These are phyloP conservation scores for Solenopsis invicta DNA, from an alignment of 1,140 invertebrate species.

Conservation along the genomic window DNA sequence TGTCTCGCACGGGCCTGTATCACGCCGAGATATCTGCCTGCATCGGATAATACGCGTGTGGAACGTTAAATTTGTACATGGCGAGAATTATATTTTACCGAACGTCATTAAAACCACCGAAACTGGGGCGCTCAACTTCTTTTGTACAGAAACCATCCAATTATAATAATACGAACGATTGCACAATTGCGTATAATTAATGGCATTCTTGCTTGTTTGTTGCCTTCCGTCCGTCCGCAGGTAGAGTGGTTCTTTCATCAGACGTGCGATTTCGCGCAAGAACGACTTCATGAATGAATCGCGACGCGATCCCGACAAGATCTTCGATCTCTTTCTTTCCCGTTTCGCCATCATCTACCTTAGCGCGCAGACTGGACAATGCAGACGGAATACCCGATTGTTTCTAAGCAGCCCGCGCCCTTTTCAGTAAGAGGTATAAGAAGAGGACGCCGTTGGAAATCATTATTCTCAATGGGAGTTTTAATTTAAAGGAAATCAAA, in stretches of 20 bases:
- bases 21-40: conserved; percentile 38
- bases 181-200: conserved; percentile 74
- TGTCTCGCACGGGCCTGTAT: conserved; percentile 70
- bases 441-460: conserved; percentile 84
- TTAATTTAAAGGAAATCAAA: conserved; percentile 78
- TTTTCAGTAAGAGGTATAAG: conserved; percentile 55
- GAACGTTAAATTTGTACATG: not conserved
- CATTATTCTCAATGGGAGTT: conserved; percentile 77
- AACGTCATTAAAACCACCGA: not conserved
- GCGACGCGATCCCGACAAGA: conserved; percentile 66
- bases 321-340: conserved; percentile 43
- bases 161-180: conserved; percentile 61
- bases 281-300: conserved; percentile 82
- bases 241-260: conserved; percentile 68
- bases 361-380: conserved; percentile 76
- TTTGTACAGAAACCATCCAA: conserved; percentile 69
- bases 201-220: conserved; percentile 73
- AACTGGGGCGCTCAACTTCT: not conserved
- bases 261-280: conserved; percentile 64
- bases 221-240: conserved; percentile 57
- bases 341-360: not conserved
- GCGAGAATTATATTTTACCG: not conserved
- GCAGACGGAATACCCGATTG: conserved; percentile 79
- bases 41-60: conserved; percentile 36
- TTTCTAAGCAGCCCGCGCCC: conserved; percentile 70